Conservation (phyloP, 2,797 vertebrate genomes). For the Halcyon smyrnensis region DNA sequence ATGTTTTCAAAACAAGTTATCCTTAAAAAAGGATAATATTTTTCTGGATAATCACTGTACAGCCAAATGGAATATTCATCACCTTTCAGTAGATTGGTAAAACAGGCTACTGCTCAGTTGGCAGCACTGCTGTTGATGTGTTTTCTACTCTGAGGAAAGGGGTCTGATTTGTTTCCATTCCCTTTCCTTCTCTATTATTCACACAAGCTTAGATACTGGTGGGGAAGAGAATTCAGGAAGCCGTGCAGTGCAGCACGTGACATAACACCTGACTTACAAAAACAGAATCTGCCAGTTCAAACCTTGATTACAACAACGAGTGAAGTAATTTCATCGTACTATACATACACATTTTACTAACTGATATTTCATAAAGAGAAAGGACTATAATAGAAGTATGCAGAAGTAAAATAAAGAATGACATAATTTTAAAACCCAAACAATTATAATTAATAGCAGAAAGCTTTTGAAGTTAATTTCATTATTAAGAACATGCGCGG, state of each 20-base stretch:
- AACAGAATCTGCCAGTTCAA: not conserved
- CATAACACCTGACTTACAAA: not conserved
- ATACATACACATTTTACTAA: not conserved
- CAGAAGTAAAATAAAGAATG: not conserved
- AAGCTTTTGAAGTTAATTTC: not conserved
- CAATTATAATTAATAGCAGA: not conserved
- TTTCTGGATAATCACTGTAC: conserved; percentile 4
- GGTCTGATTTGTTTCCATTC: not conserved
- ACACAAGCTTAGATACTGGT: not conserved
- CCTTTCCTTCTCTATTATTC: not conserved
- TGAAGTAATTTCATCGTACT: not conserved
- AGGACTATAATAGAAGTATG: not conserved
- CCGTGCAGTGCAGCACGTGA: not conserved
- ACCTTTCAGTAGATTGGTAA: not conserved
- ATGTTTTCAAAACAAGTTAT: conserved; percentile 56
- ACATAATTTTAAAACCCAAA: not conserved
- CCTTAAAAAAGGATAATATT: not conserved
- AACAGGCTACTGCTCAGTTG: not conserved
- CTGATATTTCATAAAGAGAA: not conserved
- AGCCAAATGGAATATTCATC: conserved; percentile 17
- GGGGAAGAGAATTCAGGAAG: not conserved
- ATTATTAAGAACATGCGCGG: not conserved
- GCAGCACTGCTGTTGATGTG: not conserved
- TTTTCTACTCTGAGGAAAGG: not conserved
- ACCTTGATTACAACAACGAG: not conserved